Conservation (phyloP, 1,140 invertebrate genomes). For the Papilio glaucus region DNA sequence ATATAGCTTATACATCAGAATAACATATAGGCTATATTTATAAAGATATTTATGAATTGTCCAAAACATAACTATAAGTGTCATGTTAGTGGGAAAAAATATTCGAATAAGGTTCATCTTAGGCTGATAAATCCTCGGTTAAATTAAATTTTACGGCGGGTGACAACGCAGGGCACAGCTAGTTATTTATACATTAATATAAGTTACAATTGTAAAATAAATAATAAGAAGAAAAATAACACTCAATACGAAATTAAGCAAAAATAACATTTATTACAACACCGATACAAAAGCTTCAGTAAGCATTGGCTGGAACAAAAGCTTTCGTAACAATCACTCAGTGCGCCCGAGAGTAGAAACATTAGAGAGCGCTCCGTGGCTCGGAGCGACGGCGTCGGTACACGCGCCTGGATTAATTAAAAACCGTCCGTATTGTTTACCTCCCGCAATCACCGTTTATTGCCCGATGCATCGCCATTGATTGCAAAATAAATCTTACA, state of each 20-base stretch:
- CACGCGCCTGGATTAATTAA: slow-evolving; percentile 12
- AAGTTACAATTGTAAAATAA: no score
- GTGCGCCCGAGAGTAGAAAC: not conserved
- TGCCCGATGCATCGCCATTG: slow-evolving; percentile 18
- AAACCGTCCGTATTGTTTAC: slow-evolving; percentile 2
- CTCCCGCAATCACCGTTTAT: slow-evolving; percentile 8
- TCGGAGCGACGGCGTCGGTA: not conserved
- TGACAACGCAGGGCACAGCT: no score
- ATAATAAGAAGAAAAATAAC: not conserved
- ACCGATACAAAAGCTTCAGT: slow-evolving; percentile 2
- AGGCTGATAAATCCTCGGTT: no score
- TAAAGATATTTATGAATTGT: no score
- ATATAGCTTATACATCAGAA: no score
- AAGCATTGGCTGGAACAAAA: not conserved
- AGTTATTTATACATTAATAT: no score
- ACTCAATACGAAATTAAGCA: not conserved
- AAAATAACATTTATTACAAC: not conserved
- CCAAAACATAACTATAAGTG: no score
- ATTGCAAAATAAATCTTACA: no score
- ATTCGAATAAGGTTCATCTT: no score
- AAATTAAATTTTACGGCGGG: no score
- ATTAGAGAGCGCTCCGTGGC: not conserved
- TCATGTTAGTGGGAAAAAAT: no score
- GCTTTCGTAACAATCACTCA: slow-evolving; percentile 17
- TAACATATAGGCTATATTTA: no score